phyloP scores from a whole-genome alignment of 2,888 invertebrate genomes.

The Strigamia transsilvanica region DNA sequence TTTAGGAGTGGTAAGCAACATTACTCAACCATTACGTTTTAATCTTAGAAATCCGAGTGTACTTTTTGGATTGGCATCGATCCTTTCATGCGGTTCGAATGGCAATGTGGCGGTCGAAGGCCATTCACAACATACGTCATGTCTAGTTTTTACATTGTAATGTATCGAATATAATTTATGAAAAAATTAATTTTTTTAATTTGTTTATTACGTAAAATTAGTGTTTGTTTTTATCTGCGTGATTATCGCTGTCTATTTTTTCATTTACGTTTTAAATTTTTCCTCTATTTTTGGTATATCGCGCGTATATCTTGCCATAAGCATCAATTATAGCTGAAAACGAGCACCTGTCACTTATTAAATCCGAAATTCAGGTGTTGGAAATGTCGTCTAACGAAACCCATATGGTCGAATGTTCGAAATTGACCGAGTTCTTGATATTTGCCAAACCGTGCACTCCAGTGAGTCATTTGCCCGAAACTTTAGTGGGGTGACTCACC shows the following conservation, averaged over 20 bases:
- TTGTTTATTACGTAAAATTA: no score
- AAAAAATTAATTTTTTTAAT: no score
- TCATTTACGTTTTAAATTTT: background rate
- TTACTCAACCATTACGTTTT: background rate
- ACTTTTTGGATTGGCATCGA: conserved; percentile 10
- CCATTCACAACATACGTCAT: background rate
- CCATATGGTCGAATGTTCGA: no score
- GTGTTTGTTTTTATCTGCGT: no score
- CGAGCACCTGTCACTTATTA: background rate
- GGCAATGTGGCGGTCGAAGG: conserved; percentile 19
- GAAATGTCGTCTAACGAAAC: no score
- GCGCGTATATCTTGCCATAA: no score
- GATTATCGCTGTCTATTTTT: background rate
- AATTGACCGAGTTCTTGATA: no score
- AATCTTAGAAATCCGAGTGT: background rate
- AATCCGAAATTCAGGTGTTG: background rate
- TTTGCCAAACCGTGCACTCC: background rate
- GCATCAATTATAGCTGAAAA: background rate
- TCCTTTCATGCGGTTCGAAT: conserved; percentile 7
- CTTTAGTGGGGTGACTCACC: background rate
- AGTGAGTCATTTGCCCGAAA: background rate
- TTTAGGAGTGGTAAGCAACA: conserved; percentile 30
- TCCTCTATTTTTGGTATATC: background rate
- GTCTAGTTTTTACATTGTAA: background rate
- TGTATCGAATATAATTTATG: no score